Conservation (phyloP, 2,888 invertebrate species). For the Diarsia rubi region DNA sequence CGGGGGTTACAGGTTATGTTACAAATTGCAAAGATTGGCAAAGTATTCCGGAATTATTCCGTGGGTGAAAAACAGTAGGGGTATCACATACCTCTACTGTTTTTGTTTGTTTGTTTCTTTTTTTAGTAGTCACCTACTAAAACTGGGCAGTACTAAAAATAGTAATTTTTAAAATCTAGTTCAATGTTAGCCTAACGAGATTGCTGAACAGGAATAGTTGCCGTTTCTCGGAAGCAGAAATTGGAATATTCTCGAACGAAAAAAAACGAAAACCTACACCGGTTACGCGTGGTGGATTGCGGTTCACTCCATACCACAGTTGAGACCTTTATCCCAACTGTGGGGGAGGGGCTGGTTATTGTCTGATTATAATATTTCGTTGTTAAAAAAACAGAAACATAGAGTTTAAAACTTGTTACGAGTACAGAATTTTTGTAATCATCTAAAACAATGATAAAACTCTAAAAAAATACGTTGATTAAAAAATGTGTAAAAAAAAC, state of each 20-base stretch:
- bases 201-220: background rate
- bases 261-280: background rate
- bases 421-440: background rate
- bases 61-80: background rate
- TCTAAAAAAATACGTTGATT: background rate
- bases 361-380: background rate
- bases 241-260: background rate
- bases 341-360: background rate
- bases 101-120: no score
- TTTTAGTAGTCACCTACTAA: background rate
- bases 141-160: background rate
- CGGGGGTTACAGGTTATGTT: no score
- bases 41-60: background rate
- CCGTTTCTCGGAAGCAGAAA: background rate
- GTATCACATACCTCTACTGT: no score
- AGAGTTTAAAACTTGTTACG: background rate
- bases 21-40: background rate
- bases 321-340: background rate
- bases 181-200: background rate
- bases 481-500: constrained; percentile 20
- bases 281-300: background rate
- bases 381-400: background rate
- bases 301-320: no score
- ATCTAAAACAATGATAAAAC: constrained; percentile 2
- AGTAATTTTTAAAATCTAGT: background rate